A percentile compares a stretch with the other conserved stretches of the same genome.
Conservation (phyloP, 2,797 vertebrate genomes). For the Callimico goeldii region DNA sequence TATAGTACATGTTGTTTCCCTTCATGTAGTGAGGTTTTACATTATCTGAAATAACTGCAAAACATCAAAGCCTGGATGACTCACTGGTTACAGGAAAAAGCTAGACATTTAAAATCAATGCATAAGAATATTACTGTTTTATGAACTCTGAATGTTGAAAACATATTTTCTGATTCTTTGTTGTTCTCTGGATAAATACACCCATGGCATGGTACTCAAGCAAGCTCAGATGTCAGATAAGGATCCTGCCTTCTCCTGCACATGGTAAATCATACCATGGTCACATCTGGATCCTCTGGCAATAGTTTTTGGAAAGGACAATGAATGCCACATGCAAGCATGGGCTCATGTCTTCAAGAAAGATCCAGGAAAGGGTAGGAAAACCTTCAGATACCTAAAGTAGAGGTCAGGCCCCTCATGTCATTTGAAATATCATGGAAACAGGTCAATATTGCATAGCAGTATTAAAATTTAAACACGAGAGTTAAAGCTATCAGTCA, state of each 20-base stretch:
- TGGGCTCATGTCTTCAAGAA: neutral
- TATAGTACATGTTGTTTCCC: neutral
- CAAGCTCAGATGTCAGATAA: neutral
- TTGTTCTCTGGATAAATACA: neutral
- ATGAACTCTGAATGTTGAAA: neutral
- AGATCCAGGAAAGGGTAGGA: neutral
- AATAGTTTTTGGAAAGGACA: neutral
- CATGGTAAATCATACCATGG: rapidly evolving
- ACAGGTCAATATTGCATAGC: neutral
- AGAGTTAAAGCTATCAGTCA: neutral
- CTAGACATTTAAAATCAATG: neutral
- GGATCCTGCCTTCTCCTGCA: neutral
- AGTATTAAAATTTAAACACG: neutral
- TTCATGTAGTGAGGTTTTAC: constrained; percentile 7
- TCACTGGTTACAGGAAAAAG: neutral
- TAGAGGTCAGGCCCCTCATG: neutral
- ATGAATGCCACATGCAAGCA: neutral
- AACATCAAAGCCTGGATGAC: neutral
- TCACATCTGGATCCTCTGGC: rapidly evolving
- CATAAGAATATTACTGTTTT: neutral
- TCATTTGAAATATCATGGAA: neutral
- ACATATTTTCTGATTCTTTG: neutral
- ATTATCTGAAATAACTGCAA: neutral
- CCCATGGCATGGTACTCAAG: neutral
- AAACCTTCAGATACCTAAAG: neutral